Conservation (phyloP, 2,113 vertebrate genomes). For the Pseudorhombus dupliciocellatus region DNA sequence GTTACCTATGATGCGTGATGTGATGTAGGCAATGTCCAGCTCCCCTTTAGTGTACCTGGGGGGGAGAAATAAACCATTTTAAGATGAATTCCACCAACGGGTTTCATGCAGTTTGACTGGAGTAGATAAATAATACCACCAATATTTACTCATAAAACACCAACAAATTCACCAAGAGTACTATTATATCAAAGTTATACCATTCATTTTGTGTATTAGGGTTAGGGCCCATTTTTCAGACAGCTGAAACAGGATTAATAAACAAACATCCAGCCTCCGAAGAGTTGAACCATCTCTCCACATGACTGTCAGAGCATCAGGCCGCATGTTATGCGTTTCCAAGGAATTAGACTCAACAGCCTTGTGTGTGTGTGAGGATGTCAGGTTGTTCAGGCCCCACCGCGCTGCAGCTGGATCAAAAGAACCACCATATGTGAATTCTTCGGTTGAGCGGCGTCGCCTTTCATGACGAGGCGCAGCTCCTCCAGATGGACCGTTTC, state of each 20-base stretch:
- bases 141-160: background rate
- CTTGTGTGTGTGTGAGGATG: constrained; percentile 19
- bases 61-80: constrained; percentile 50
- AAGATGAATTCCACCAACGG: background rate
- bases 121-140: too few species aligned
- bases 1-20: constrained; percentile 95
- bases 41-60: constrained; percentile 96
- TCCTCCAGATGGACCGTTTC: constrained; percentile 27
- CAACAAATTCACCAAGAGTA: too few species aligned
- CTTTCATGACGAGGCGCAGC: constrained; percentile 31
- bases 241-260: constrained; percentile 6
- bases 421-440: constrained; percentile 43
- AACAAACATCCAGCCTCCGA: constrained; percentile 1
- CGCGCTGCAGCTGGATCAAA: constrained; percentile 39
- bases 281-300: constrained; percentile 5
- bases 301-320: constrained; percentile 4
- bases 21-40: constrained; percentile 97
- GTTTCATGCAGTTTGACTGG: too few species aligned
- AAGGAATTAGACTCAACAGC: constrained; percentile 32
- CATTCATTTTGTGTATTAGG: too few species aligned
- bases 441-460: constrained; percentile 27
- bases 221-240: too few species aligned
- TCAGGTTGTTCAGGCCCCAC: constrained; percentile 19
- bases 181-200: too few species aligned
- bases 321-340: constrained; percentile 23